Evolutionary conservation across 2,888 invertebrate species (phyloP), one percentile per base, ranked within the genome.

Genomic region (Aphidius colemani): DNA sequence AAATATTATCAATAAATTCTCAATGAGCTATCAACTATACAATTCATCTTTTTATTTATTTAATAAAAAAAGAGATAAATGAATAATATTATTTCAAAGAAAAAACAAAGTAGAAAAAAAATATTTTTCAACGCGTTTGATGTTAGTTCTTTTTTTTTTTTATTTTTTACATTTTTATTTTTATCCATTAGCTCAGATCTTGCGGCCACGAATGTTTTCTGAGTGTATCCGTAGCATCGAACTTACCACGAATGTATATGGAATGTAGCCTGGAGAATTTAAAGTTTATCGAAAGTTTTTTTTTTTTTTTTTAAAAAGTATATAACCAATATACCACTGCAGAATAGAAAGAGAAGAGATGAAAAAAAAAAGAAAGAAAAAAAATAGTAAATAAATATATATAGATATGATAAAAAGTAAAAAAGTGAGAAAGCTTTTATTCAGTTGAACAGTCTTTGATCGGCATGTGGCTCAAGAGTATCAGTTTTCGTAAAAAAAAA

Each of bases 221-320:
- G 46, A 11, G 40, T 45, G 45, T 7, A 39, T 46, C 57, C 13
- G 44, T 46, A 44, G 45, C 56, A 45, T 18, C 13, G 45, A 45
- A 8, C 50, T 10, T 9, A 50, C 55, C 55, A 49, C 51, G 55
- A 59, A 30, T 46, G 45, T 56, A 39, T 57, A 57, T 11, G 44
- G 59, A 44, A 51, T 11, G 62, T 59, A 61, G 51, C 58, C 53
- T 46, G 55, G 55, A 46, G 51, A 66, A 60, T 62, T 59, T 50
- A 50, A 56, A 66, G 60, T 66, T 62, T 66, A 59, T 53, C 49
- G 61, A 58, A 62, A 65, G 61, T 61, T 63, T 46, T 30, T 18
- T 13, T 13, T 18, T 30, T 18, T 13, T 13, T 18, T 18, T 41
- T 30, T 10, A 30, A 18, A 53, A 53, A 53, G 30, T 30, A 30